Conservation (phyloP, 2,888 invertebrate genomes). For the Phyto melanocephala region DNA sequence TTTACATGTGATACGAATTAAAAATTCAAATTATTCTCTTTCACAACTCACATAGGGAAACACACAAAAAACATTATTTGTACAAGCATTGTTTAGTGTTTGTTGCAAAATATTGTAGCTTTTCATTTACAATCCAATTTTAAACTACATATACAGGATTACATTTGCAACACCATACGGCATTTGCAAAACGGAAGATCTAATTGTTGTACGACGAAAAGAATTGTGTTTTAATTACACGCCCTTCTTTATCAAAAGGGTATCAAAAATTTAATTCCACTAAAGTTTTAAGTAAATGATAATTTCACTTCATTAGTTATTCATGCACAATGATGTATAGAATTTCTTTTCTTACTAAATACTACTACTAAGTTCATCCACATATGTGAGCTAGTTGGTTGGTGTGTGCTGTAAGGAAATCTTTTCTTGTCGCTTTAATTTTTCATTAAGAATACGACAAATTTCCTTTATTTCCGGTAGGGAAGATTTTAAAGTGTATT, state of each 20-base stretch:
- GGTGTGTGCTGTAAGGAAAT: background rate
- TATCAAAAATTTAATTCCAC: too few species aligned
- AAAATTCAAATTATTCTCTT: slow-evolving; percentile 52
- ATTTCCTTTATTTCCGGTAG: slow-evolving; percentile 49
- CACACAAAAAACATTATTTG: background rate
- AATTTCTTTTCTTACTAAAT: background rate
- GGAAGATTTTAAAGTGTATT: background rate
- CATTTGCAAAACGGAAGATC: too few species aligned
- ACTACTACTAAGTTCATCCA: background rate
- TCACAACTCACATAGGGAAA: background rate
- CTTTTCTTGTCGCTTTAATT: slow-evolving; percentile 18
- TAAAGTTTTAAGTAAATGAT: too few species aligned
- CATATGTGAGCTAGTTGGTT: background rate
- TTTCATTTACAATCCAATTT: slow-evolving; percentile 7
- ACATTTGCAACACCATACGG: too few species aligned
- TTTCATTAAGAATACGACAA: slow-evolving; percentile 30
- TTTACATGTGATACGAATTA: background rate
- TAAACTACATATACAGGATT: too few species aligned
- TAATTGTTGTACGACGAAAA: too few species aligned
- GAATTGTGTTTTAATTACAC: too few species aligned
- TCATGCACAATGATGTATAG: slow-evolving; percentile 29
- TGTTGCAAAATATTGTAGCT: slow-evolving; percentile 19
- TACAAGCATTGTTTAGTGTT: slow-evolving; percentile 13
- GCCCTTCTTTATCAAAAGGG: too few species aligned
- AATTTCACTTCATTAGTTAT: background rate